Percentiles rank a stretch among this genome's conserved stretches.
These are phyloP conservation scores for Siphonodentalium dalli DNA, from an alignment of 2,888 invertebrate species.

Conservation along the genomic window DNA sequence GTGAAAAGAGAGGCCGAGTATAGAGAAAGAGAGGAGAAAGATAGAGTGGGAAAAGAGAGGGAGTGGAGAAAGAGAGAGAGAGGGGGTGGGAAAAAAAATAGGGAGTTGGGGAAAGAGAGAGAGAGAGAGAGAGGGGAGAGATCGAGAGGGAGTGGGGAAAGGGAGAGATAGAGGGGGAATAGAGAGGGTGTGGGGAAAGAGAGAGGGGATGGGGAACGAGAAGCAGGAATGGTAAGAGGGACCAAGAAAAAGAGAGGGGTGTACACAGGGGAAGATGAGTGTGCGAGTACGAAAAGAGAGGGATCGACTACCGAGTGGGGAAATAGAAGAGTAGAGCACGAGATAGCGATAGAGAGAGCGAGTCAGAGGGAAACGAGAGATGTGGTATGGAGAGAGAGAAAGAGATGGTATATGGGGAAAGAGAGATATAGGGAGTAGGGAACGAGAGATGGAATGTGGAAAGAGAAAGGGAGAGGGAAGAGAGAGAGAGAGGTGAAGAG, in stretches of 20 bases:
- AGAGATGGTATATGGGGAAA: background rate
- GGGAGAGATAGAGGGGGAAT: background rate
- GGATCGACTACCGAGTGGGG: background rate
- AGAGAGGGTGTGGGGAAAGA: background rate
- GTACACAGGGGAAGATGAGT: background rate
- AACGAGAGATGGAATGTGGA: background rate
- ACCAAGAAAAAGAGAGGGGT: background rate
- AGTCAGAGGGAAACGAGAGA: background rate
- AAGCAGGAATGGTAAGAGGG: background rate
- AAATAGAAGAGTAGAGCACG: background rate
- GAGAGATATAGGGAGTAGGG: background rate
- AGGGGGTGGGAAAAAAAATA: background rate
- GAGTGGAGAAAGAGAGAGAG: background rate
- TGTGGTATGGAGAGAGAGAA: background rate
- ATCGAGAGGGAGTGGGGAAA: too few relatives aligned
- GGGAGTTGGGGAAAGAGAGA: constrained; percentile 1
- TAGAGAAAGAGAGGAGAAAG: background rate
- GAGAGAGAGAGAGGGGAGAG: background rate
- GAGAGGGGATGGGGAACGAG: background rate
- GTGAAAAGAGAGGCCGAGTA: background rate
- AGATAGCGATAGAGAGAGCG: constrained; percentile 5
- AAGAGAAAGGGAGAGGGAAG: background rate
- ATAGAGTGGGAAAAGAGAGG: background rate
- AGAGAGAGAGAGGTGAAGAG: background rate
- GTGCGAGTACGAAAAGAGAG: background rate